These are phyloP conservation scores for Tupaia chinensis DNA, from an alignment of 2,113 vertebrate genomes.

Conservation along the genomic window DNA sequence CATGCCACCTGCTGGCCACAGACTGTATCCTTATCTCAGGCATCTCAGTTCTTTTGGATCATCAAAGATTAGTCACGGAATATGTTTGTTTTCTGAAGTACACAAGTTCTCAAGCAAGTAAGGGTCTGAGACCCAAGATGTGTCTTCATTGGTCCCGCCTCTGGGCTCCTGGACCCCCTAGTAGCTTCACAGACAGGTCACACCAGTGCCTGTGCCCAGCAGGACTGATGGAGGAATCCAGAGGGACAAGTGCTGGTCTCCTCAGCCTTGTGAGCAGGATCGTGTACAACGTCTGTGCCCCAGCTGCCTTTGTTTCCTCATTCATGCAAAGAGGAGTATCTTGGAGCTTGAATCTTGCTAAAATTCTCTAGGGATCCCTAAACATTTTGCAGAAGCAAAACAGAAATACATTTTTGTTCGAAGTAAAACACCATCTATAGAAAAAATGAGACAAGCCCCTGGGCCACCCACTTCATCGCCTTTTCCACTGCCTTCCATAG, in stretches of 20 bases:
- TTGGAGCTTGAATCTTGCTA: neutral
- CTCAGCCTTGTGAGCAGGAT: neutral
- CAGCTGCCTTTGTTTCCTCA: neutral
- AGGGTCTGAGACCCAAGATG: neutral
- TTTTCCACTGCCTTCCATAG: neutral
- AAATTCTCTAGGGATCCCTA: neutral
- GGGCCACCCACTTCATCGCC: neutral
- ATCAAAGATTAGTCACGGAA: neutral
- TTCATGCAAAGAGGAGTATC: neutral
- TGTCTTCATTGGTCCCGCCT: neutral
- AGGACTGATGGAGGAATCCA: neutral
- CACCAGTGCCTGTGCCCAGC: rapidly evolving
- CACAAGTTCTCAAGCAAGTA: neutral
- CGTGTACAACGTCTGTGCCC: rapidly evolving
- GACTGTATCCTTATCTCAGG: too few species aligned
- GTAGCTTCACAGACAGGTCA: neutral
- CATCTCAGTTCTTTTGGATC: neutral
- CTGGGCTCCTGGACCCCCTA: rapidly evolving
- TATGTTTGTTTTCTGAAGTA: neutral
- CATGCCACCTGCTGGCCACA: too few species aligned
- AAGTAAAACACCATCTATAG: neutral
- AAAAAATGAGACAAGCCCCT: neutral
- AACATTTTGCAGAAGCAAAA: neutral
- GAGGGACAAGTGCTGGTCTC: neutral
- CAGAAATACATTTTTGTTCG: too few species aligned